phyloP scores from a whole-genome alignment of 2,797 vertebrate species.

The Karalla daura region DNA sequence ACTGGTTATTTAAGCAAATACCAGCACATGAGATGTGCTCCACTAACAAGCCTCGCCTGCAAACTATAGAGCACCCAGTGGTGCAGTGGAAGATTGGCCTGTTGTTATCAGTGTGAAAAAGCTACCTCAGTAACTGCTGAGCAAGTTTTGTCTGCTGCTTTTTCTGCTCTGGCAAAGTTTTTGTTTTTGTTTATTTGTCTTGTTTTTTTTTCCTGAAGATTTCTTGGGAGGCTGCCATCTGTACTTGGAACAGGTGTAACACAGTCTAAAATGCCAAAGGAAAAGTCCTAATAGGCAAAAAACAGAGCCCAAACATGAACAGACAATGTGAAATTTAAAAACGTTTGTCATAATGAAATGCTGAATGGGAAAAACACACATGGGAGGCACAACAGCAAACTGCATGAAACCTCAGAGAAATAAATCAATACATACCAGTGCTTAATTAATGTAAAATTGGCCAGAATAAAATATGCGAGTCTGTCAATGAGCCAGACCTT shows the following conservation, averaged over 20 bases:
- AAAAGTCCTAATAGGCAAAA: slow-evolving; percentile 16
- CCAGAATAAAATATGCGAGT: slow-evolving; percentile 53
- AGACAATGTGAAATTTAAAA: slow-evolving; percentile 17
- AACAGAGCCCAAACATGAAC: slow-evolving; percentile 10
- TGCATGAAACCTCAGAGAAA: slow-evolving; percentile 24
- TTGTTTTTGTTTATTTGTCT: slow-evolving; percentile 26
- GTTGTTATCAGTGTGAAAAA: slow-evolving; percentile 32
- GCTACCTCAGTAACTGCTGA: slow-evolving; percentile 28
- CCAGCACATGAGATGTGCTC: no score
- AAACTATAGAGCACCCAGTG: slow-evolving; percentile 26
- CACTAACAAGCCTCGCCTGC: not conserved
- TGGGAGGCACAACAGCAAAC: slow-evolving; percentile 20
- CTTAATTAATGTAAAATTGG: slow-evolving; percentile 62
- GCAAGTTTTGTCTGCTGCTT: slow-evolving; percentile 34
- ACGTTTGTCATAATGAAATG: slow-evolving; percentile 5
- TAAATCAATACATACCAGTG: slow-evolving; percentile 56
- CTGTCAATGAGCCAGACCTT: slow-evolving; percentile 42
- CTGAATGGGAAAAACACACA: slow-evolving; percentile 42
- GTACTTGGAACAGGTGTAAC: slow-evolving; percentile 16
- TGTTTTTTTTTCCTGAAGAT: slow-evolving; percentile 9
- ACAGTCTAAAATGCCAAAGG: slow-evolving; percentile 13
- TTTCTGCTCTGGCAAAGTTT: slow-evolving; percentile 17
- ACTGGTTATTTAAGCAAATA: slow-evolving; percentile 11
- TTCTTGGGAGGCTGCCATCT: slow-evolving; percentile 33
- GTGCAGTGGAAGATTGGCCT: slow-evolving; percentile 18